A percentile compares a stretch with the other conserved stretches of the same genome.
Conservation (phyloP, 2,113 vertebrate species). For the Paramisgurnus dabryanus region DNA sequence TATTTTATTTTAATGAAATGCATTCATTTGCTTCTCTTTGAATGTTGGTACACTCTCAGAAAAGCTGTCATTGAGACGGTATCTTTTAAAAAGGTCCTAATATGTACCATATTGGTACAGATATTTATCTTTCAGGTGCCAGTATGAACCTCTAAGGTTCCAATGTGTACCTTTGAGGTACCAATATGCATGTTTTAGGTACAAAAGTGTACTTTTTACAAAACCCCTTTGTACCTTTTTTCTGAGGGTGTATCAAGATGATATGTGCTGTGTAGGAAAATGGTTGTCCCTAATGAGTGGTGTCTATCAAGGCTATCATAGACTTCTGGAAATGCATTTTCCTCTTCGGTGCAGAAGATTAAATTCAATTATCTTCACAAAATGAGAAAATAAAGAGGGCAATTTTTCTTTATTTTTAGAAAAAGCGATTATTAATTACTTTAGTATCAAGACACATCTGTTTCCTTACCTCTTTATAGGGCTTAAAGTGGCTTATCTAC, state of each 20-base stretch:
- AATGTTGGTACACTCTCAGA: too few relatives aligned
- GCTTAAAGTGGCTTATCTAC: too few relatives aligned
- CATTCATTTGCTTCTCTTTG: constrained; percentile 32
- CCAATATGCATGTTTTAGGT: too few relatives aligned
- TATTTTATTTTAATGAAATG: not conserved
- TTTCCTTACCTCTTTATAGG: not conserved
- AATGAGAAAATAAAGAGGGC: constrained; percentile 3
- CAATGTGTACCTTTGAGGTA: too few relatives aligned
- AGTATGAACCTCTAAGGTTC: too few relatives aligned
- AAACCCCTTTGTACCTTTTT: not conserved
- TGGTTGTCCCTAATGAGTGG: constrained; percentile 62
- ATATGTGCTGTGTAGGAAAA: constrained; percentile 53
- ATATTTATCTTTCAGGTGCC: too few relatives aligned
- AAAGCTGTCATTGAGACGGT: too few relatives aligned
- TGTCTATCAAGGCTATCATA: constrained; percentile 57
- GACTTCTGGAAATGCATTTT: constrained; percentile 53
- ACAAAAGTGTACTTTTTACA: too few relatives aligned
- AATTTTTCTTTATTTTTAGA: not conserved
- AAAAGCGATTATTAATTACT: not conserved
- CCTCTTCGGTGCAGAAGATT: constrained; percentile 54
- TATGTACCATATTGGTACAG: too few relatives aligned
- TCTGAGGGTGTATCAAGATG: constrained; percentile 27
- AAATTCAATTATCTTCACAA: constrained; percentile 63
- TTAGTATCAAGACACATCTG: not conserved
- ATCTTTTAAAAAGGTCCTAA: too few relatives aligned